Conservation (phyloP, 2,113 vertebrate genomes). For the Rhipidura dahli region DNA sequence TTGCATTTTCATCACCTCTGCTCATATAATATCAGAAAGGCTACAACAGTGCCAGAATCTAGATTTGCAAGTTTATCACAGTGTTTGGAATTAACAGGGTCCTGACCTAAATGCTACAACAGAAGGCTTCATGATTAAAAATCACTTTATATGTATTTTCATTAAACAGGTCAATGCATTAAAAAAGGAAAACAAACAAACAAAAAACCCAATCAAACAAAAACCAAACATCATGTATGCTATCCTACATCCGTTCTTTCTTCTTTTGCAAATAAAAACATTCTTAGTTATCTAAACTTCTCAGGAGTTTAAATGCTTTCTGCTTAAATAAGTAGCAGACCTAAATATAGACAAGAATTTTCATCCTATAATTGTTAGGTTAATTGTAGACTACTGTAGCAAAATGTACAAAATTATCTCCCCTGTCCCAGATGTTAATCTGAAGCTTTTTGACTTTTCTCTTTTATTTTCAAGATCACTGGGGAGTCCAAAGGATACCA, state of each 20-base stretch:
- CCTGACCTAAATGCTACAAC: background rate
- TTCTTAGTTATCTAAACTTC: background rate
- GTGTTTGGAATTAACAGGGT: background rate
- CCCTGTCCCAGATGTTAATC: background rate
- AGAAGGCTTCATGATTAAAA: background rate
- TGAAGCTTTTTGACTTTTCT: background rate
- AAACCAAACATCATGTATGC: accelerated
- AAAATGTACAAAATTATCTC: background rate
- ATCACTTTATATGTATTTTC: background rate
- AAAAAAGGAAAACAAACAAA: background rate
- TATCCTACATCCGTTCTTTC: background rate
- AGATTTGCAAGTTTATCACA: background rate
- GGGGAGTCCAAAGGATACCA: background rate
- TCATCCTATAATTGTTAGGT: background rate
- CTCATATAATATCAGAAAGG: background rate
- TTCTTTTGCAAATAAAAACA: background rate
- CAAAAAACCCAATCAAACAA: background rate
- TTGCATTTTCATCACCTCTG: background rate
- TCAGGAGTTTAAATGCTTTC: background rate
- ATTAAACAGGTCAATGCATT: background rate
- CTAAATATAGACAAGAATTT: background rate
- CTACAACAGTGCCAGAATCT: background rate
- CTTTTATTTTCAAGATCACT: background rate
- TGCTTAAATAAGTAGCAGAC: background rate
- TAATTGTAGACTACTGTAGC: background rate